phyloP scores from a whole-genome alignment of 2,888 invertebrate genomes.

The Tillus elongatus region DNA sequence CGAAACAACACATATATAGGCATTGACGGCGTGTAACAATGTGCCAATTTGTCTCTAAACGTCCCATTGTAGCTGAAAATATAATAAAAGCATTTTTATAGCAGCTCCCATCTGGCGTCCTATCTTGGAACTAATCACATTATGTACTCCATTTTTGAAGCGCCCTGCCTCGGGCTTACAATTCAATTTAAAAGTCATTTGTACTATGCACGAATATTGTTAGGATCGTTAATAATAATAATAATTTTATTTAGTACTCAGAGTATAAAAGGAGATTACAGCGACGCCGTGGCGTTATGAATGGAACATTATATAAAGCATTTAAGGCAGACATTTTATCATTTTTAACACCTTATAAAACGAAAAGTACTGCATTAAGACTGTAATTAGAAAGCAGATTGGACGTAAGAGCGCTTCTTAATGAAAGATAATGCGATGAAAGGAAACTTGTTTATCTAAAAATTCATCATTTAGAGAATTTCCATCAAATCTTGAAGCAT shows the following conservation, averaged over 20 bases:
- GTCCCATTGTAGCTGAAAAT: slow-evolving; percentile 39
- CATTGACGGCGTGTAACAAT: slow-evolving; percentile 29
- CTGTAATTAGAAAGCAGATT: not conserved
- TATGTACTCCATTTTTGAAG: slow-evolving; percentile 59
- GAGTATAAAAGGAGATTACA: slow-evolving; percentile 35
- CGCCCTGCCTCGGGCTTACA: slow-evolving; percentile 41
- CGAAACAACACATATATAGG: slow-evolving; percentile 21
- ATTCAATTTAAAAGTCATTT: slow-evolving; percentile 64
- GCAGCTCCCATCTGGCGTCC: slow-evolving; percentile 42
- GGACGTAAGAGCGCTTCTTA: no score
- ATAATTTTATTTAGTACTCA: slow-evolving; percentile 42
- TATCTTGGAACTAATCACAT: slow-evolving; percentile 52
- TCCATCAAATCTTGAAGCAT: no score
- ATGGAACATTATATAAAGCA: slow-evolving; percentile 30
- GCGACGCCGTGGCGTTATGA: slow-evolving; percentile 29
- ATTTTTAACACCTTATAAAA: slow-evolving; percentile 32
- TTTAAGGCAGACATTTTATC: slow-evolving; percentile 33
- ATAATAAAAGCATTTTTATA: slow-evolving; percentile 40
- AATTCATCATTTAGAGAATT: no score
- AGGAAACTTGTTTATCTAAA: no score
- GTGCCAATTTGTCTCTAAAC: slow-evolving; percentile 39
- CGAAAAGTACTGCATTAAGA: slow-evolving; percentile 15
- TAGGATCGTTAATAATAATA: slow-evolving; percentile 43
- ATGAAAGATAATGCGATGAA: no score
- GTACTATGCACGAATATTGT: slow-evolving; percentile 45